A percentile compares a stretch with the other conserved stretches of the same genome.
These are phyloP conservation scores for Noctua comes DNA, from an alignment of 2,888 invertebrate species.

Conservation along the genomic window DNA sequence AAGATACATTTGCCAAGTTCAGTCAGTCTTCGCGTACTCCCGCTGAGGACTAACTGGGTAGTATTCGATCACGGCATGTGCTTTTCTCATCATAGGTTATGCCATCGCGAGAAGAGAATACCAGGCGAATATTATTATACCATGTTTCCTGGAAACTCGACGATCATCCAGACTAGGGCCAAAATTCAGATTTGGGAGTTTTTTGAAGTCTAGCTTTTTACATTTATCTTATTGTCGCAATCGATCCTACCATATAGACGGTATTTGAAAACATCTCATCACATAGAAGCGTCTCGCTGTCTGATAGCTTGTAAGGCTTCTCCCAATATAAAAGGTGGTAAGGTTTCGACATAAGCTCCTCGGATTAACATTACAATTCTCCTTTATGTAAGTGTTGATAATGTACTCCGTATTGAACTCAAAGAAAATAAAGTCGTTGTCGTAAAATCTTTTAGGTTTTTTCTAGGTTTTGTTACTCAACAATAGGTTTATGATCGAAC, in stretches of 20 bases:
- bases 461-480: not conserved
- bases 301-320: slow-evolving; percentile 44
- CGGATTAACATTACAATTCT: slow-evolving; percentile 38
- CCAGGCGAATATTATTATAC: too few species aligned
- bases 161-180: not conserved
- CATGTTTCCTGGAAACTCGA: not conserved
- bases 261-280: slow-evolving; percentile 25
- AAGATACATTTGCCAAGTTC: not conserved
- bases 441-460: slow-evolving; percentile 24
- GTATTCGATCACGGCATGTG: not conserved
- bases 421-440: slow-evolving; percentile 8
- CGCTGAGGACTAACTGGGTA: not conserved
- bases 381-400: slow-evolving; percentile 31
- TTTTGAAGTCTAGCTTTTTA: slow-evolving; percentile 1
- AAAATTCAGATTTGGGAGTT: not conserved
- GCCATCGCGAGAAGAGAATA: too few species aligned
- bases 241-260: not conserved
- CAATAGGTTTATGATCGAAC: not conserved
- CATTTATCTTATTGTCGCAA: not conserved
- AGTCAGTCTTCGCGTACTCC: not conserved
- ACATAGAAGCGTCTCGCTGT: slow-evolving; percentile 29
- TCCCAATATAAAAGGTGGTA: slow-evolving; percentile 41
- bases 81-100: not conserved
- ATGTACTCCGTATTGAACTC: slow-evolving; percentile 1
- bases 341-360: slow-evolving; percentile 51